Percentiles rank a stretch among this genome's conserved stretches.
These are phyloP conservation scores for Nemoura dubitans DNA, from an alignment of 2,888 invertebrate genomes.

Conservation along the genomic window DNA sequence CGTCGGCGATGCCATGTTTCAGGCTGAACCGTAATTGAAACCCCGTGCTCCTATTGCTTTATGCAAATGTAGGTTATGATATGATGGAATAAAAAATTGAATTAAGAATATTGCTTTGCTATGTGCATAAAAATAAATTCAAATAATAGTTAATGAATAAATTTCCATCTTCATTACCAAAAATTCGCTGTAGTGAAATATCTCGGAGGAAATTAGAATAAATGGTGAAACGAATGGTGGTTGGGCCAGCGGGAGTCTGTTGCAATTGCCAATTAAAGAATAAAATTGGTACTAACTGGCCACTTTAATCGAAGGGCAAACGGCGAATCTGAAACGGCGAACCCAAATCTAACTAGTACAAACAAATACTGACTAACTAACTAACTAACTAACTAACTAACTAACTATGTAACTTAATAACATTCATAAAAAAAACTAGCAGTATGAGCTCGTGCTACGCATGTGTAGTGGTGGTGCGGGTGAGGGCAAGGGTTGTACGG, in stretches of 20 bases:
- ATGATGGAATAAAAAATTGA: background rate
- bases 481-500: no score
- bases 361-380: no score
- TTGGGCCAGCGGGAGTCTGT: background rate
- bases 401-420: no score
- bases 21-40: background rate
- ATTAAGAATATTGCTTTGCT: constrained; percentile 10
- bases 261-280: constrained; percentile 10
- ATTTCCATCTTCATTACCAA: constrained; percentile 9
- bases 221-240: background rate
- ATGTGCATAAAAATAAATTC: constrained; percentile 26
- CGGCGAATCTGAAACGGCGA: no score
- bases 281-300: background rate
- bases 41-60: background rate
- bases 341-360: no score
- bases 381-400: no score
- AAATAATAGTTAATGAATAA: constrained; percentile 21
- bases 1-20: background rate
- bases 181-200: background rate
- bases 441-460: no score
- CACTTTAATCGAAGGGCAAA: background rate
- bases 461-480: no score
- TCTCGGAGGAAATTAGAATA: background rate
- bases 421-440: no score
- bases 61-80: background rate